Evolutionary conservation across 2,113 vertebrate genomes (phyloP), one percentile per base, ranked within the genome.

Genomic region (Pampusana beccarii): DNA sequence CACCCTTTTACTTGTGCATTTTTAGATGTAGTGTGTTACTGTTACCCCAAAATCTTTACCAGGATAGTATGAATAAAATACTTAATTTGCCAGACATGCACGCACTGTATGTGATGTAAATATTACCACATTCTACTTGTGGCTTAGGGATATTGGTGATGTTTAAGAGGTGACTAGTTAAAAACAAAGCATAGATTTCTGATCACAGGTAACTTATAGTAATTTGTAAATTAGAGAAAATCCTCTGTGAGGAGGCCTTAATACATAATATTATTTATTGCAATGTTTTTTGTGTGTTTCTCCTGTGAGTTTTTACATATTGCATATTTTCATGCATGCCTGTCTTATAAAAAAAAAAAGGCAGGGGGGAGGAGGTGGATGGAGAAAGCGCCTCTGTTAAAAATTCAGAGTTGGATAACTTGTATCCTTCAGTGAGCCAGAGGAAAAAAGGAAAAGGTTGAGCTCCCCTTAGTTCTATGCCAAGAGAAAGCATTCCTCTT

Each of bases 201-300:
- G 4, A 67, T 92, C 28, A 31, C 12, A 31, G 18, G 5, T 54
- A 66, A 56, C 6, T 89, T 82, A 14, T 0, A 25, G 16, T 61
- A 38, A 50, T 58, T 50, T 69, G 36, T 92, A 40, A 67, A 80
- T 77, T 17, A 25, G 19, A 36, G 46, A 66, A 54, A 31, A 38
- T 25, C 9, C 83, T 1, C 5, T 54, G 16, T 60, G 67, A 56
- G 31, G 9, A 71, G n/a, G 29, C 11, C 62, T 86, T 60, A 51
- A 10, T 40, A 16, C 23, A 10, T 62, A 38, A 42, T 61, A 19
- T 10, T 67, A 0, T 54, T 80, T 80, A 23, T 60, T 87, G 50
- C 14, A 46, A 1, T 4, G 0, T 16, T 10, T 5, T 34, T 83
- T 0, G 0, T 0, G 0, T 57, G 20, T 74, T 86, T 86, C 2